phyloP scores from a whole-genome alignment of 1,140 invertebrate species.

The Helicorthomorpha holstii region DNA sequence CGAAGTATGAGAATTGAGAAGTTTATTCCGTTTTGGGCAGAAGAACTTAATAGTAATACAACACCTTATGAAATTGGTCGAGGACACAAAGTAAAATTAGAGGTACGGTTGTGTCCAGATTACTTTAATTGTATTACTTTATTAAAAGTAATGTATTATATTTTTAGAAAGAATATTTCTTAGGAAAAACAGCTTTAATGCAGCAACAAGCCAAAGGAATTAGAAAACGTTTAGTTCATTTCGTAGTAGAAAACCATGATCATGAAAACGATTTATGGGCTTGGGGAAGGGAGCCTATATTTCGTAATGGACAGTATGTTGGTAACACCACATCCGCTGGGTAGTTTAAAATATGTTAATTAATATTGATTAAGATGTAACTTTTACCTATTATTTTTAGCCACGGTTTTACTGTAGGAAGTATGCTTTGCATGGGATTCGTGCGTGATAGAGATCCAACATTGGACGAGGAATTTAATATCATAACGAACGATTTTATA shows the following conservation, averaged over 20 bases:
- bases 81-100: conserved; percentile 35
- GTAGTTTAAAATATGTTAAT: conserved; percentile 17
- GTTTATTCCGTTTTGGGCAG: conserved; percentile 41
- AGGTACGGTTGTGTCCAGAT: conserved; percentile 19
- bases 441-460: conserved; percentile 30
- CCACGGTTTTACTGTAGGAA: conserved; percentile 44
- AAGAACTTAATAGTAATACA: conserved; percentile 32
- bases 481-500: conserved; percentile 45
- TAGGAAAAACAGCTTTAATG: conserved; percentile 32
- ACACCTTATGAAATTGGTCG: conserved; percentile 39
- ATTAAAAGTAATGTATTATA: conserved; percentile 12
- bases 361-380: neutral
- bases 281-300: conserved; percentile 38
- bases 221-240: conserved; percentile 29
- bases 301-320: conserved; percentile 19
- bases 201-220: conserved; percentile 32
- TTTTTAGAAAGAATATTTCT: conserved; percentile 23
- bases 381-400: conserved; percentile 22
- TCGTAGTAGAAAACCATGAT: conserved; percentile 34
- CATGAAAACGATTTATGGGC: conserved; percentile 36
- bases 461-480: conserved; percentile 21
- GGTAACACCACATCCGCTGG: conserved; percentile 33
- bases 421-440: conserved; percentile 46
- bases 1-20: conserved; percentile 37
- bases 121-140: neutral